Base-by-base conservation (phyloP, 2,113 vertebrate species). In the Taxidea taxus region DNA sequence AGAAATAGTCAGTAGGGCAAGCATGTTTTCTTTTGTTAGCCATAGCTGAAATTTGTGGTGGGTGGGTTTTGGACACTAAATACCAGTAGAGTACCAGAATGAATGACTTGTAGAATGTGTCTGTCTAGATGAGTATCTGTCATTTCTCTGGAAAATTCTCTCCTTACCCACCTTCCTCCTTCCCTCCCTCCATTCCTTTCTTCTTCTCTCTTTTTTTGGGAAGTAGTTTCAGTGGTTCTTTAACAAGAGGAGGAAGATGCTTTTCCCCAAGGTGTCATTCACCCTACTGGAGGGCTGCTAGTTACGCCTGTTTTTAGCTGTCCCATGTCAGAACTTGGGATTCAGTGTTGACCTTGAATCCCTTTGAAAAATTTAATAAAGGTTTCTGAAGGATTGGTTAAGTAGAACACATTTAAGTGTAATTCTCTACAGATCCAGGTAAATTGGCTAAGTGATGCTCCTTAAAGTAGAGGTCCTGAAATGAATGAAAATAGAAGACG, bases 241-340 rank as follows among this genome's bases (percentile, higher is more conserved):
- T 77, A 95, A 94, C 77, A 97, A 14, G 44, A 72, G n/a, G 96
- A 93, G 91, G 83, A 96, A 84, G 91, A 94, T 93, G 89, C 90
- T 98, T 98, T 97, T 83, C 70, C 95, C 75, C 44, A 94, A 15
- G 91, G 81, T 58, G 77, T 62, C 68, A 62, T 93, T 97, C 84
- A 88, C 44, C 87, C 95, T 95, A 0, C 56, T 64, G 88, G 92
- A 82, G 96, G 64, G 80, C 96, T 98, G 20, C 34, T 88, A 44
- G 10, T 81, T 51, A 42, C 39, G 37, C 37, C 47, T 42, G 34
- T 94, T 39, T 93, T 44, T 23, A 49, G 51, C 60, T 49, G 56
- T 93, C 60, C 23, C 25, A 49, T 25, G 4, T 93, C 58, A 93
- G 39, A 92, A 77, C n/a, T 42, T 64, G 39, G 29, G 20, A 81